A percentile compares a stretch with the other conserved stretches of the same genome.
phyloP scores from a whole-genome alignment of 2,888 invertebrate genomes.

The Philopedon plagiatum region DNA sequence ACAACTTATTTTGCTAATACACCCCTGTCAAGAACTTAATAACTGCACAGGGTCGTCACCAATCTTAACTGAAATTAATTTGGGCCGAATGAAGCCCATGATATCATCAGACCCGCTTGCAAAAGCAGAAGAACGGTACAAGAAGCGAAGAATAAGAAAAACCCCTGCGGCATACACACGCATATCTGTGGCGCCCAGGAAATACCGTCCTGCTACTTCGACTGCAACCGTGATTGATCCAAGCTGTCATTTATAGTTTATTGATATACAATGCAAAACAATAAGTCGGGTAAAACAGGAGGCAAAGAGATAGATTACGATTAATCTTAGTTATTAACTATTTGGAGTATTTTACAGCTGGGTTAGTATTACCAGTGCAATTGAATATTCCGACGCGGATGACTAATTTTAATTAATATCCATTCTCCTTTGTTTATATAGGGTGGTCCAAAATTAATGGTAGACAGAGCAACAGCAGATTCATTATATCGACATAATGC shows the following conservation, averaged over 20 bases:
- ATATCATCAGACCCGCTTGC: conserved; percentile 39
- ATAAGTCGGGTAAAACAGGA: conserved; percentile 48
- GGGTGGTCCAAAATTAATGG: too few species aligned
- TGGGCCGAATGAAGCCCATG: conserved; percentile 50
- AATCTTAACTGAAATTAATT: conserved; percentile 52
- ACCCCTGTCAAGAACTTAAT: conserved; percentile 1
- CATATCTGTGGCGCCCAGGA: conserved; percentile 57
- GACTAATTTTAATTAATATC: too few species aligned
- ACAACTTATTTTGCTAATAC: background rate
- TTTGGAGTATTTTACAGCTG: background rate
- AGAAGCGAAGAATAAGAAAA: conserved; percentile 19
- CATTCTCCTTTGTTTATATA: too few species aligned
- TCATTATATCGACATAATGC: too few species aligned
- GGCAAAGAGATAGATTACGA: conserved; percentile 39
- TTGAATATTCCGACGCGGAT: too few species aligned
- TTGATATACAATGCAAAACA: conserved; percentile 46
- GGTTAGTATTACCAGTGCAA: background rate
- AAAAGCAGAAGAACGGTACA: conserved; percentile 17
- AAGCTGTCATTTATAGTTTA: conserved; percentile 49
- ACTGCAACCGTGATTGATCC: conserved; percentile 49
- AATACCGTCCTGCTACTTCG: conserved; percentile 51
- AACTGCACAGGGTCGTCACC: conserved; percentile 20
- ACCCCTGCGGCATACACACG: conserved; percentile 53
- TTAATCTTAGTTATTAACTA: conserved; percentile 19
- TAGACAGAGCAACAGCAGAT: too few species aligned